Evolutionary conservation across 2,113 vertebrate species (phyloP), one percentile per base, ranked within the genome.

Genomic region (Pantherophis guttatus): DNA sequence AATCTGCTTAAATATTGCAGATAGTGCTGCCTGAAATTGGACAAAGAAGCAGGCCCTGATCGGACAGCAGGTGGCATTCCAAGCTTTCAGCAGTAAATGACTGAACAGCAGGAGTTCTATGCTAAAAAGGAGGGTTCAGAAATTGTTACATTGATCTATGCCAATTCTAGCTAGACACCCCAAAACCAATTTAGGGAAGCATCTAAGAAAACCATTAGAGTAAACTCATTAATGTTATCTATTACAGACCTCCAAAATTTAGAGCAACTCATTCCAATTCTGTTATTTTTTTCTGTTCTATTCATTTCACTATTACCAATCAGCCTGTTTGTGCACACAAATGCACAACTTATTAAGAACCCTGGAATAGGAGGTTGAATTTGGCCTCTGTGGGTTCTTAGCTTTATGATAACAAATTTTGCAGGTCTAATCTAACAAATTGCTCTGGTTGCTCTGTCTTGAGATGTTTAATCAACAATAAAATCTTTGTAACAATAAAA

Each of bases 51-150:
- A 19, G 11, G 58, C 48, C 11, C 7, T 91, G 23, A 39, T 26
- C 3, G 26, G 19, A 52, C 93, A 92, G 57, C 26, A 93, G 93
- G n/a, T 91, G 93, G 90, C 86, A 65, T 26, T 85, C 90, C 39
- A 81, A 15, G 44, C 54, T 87, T 90, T 62, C 48, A 62, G 65
- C 8, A 58, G 9, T 55, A 54, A 44, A 52, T 6, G 13, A 59
- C 1, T 5, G 85, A 87, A 59, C 54, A 75, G 26, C 33, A 58
- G 55, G 54, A 50, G 44, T 62, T 48, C 6, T 21, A 33, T 75
- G n/a, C 33, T 44, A 53, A 19, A 55, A 24, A 33, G 62, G n/a
- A 58, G 11, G 10, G 23, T 55, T n/a, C 15, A n/a, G 21, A 19
- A 55, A 91, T 33, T 24, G 21, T 48, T 87, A 87, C n/a, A 53